Evolutionary conservation across 1,140 invertebrate genomes (phyloP), one percentile per base, ranked within the genome.

Genomic region (Brachionus rotundiformis): DNA sequence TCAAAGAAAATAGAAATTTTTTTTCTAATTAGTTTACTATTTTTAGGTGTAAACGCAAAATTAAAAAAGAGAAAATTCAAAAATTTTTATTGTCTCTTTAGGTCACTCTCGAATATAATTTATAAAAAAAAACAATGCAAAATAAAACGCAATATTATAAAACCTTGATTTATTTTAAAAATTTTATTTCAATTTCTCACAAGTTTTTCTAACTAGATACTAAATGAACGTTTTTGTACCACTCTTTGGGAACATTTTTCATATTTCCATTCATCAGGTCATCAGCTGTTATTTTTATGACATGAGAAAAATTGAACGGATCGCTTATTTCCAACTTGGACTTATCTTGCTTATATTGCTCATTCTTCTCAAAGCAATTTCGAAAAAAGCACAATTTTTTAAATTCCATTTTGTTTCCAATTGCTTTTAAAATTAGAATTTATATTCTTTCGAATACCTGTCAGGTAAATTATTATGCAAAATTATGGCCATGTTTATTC

Each of bases 221-320:
- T 4, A 68, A 6, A 68, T 68, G 63, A 16, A 68, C 63, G 11
- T 13, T 33, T 33, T 68, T 68, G 27, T 33, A 68, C 63, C 63
- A 68, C 16, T 68, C 63, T 36, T 68, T 68, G n/a, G 63, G 63
- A n/a, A 68, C 63, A 68, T 68, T 68, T 3, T 13, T 19, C 16
- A 36, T 36, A 16, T 68, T 68, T 36, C 63, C 63, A 68, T 68
- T 68, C 63, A 68, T 68, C 13, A 68, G n/a, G 6, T 68, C 63
- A 19, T 68, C 63, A 19, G 31, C 63, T 39, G 63, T 68, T 36
- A 68, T 68, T 36, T 68, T 68, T 2, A 31, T 68, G 10, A 68
- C 63, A 36, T 68, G 63, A 3, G 29, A 36, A 39, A 68, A 68
- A 36, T 68, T 68, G 8, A 68, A 33, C 4, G 63, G 63, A 33